Percentiles rank a stretch among this genome's conserved stretches.
Evolutionary conservation across 2,113 vertebrate species (phyloP).

Genomic region (Pterocles orientalis): DNA sequence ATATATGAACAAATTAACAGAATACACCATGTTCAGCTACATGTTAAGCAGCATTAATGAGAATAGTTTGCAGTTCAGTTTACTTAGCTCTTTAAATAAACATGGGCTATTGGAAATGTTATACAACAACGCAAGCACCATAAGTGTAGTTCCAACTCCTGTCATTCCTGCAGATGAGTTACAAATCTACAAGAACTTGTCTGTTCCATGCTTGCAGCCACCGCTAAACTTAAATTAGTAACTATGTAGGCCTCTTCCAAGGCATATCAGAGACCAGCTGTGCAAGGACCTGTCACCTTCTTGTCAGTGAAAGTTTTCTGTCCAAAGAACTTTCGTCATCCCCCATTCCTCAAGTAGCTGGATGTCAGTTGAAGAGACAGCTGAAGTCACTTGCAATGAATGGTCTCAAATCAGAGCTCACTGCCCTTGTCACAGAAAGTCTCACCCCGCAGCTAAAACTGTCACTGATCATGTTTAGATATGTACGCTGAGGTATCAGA

Average conservation of each 20-base stretch:
- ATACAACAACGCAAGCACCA: constrained; percentile 54
- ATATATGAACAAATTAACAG: constrained; percentile 59
- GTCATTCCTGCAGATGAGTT: constrained; percentile 70
- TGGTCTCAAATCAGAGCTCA: constrained; percentile 94
- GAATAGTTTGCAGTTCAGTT: constrained; percentile 64
- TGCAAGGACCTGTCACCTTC: constrained; percentile 92
- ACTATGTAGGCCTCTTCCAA: constrained; percentile 82
- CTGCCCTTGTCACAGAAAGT: constrained; percentile 93
- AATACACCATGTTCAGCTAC: constrained; percentile 37
- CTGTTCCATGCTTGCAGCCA: constrained; percentile 74
- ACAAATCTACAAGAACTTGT: constrained; percentile 71
- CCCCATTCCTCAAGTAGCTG: constrained; percentile 86
- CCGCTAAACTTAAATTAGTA: constrained; percentile 85
- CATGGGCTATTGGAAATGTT: constrained; percentile 68
- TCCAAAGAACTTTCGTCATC: constrained; percentile 92
- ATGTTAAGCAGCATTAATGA: constrained; percentile 60
- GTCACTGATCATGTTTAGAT: constrained; percentile 88
- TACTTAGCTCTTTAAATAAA: constrained; percentile 74
- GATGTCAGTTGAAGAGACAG: constrained; percentile 96
- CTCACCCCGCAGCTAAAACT: constrained; percentile 88
- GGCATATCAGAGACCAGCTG: constrained; percentile 86
- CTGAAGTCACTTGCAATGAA: constrained; percentile 93
- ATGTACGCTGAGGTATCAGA: constrained; percentile 82
- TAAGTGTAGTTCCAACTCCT: constrained; percentile 68
- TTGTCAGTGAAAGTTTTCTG: constrained; percentile 96